Evolutionary conservation across 37 sponge, comb jelly and placozoan species (phyloP), one percentile per base, ranked within the genome.

Genomic region (Haliclona indistincta): DNA sequence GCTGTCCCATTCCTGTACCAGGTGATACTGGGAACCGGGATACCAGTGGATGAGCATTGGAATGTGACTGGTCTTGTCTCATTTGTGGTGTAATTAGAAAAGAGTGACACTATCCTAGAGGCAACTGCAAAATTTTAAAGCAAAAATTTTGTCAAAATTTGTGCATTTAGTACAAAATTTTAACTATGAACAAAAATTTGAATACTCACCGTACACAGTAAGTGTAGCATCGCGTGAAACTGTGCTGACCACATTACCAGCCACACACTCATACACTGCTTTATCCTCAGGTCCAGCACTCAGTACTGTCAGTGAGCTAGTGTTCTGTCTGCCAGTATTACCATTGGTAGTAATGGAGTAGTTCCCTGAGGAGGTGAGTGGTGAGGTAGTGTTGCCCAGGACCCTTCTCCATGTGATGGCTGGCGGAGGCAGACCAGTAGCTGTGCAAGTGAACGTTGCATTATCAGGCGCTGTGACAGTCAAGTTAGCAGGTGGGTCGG

Each of bases 11-110:
- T 7, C 23, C 13, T 63, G 66, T 64, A 75, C 81, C 85, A 90
- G 34, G 29, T 19, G 47, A 90, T 84, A 51, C 41, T 54, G 4
- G 90, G 90, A 8, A 77, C 65, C 42, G 90, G 90, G 30, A 70
- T 40, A 53, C 86, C 90, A 64, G 34, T 63, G 56, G 81, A 85
- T 11, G 34, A 67, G 43, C 90, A 90, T 38, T 55, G 54, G 38
- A 84, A 64, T 41, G 74, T 80, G 8, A 75, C 79, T 23, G 66
- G 26, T 0, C 51, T 54, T 29, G 53, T 62, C 56, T 78, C 64
- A 40, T 78, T 71, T n/a, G 54, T 64, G 2, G 62, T 30, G 42
- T 69, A 43, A 30, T 4, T 40, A 43, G 45, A 25, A 8, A 5
- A 22, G 15, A 23, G 45, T 10, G 49, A 69, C 38, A 23, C n/a